Percentiles rank a stretch among this genome's conserved stretches.
Conservation (phyloP, 2,113 vertebrate species). For the Xenopus tropicalis region UCB_Xtro_10.0 CM004445.2:125151501-125152000, state of each 20-base stretch:
- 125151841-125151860: no score
- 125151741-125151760: constrained; percentile 59
- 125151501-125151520: no score
- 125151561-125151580: no score
- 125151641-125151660: constrained; percentile 65
- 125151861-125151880: no score
- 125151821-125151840: not conserved
- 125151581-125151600: no score
- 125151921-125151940: no score
- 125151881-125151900: no score
- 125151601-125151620: constrained; percentile 54
- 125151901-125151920: no score
- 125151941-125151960: no score
- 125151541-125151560: no score
- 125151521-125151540: no score
- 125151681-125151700: constrained; percentile 59
- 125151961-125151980: no score
- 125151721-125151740: constrained; percentile 63
- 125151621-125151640: constrained; percentile 63
- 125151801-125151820: not conserved
- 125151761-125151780: constrained; percentile 54
- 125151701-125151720: constrained; percentile 61
- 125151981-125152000: constrained; percentile 23
- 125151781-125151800: not conserved
- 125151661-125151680: constrained; percentile 68